phyloP scores from a whole-genome alignment of 2,113 vertebrate species.

The Muntiacus muntjak region DNA sequence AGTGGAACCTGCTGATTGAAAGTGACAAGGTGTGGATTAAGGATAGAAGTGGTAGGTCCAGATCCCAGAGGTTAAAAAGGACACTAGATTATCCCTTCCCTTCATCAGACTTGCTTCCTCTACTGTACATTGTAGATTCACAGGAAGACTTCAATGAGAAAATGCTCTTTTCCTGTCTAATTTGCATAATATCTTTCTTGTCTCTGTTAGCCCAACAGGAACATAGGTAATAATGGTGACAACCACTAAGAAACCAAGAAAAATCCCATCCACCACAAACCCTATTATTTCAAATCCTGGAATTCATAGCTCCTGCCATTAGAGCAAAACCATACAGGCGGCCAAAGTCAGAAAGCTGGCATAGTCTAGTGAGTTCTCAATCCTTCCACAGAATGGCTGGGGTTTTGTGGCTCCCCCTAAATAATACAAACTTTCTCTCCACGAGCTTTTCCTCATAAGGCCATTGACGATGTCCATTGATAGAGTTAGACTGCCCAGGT shows the following conservation, averaged over 20 bases:
- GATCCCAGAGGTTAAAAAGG: background rate
- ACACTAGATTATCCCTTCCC: background rate
- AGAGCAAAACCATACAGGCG: background rate
- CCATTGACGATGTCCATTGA: too few species aligned
- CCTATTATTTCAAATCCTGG: background rate
- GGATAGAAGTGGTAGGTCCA: background rate
- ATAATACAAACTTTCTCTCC: background rate
- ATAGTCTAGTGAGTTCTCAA: background rate
- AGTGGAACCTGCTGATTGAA: background rate
- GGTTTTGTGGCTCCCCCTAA: background rate
- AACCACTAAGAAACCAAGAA: background rate
- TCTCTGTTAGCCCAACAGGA: background rate
- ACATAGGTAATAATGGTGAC: background rate
- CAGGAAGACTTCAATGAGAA: background rate
- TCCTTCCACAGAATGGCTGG: background rate
- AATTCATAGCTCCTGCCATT: background rate
- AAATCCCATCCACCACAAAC: background rate
- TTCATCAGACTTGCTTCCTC: background rate
- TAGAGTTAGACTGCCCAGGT: background rate
- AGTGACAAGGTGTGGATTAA: background rate
- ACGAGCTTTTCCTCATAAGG: background rate
- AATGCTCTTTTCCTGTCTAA: background rate
- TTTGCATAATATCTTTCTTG: background rate
- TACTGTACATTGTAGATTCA: background rate
- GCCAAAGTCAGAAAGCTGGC: background rate